phyloP scores from a whole-genome alignment of 2,113 vertebrate genomes.

The rabbit (Oryctolagus cuniculus) region DNA sequence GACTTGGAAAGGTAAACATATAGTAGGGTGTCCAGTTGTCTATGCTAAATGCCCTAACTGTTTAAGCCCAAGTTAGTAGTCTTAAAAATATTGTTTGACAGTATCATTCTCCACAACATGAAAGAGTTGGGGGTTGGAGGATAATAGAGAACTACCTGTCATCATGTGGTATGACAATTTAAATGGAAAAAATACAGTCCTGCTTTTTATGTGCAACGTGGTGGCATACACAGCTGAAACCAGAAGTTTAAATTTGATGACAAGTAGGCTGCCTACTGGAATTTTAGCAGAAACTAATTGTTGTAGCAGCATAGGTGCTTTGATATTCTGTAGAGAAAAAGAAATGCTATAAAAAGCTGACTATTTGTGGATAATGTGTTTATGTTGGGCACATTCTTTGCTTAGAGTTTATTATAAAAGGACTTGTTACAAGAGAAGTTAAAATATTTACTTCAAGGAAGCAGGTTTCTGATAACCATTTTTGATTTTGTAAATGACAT shows the following conservation, averaged over 20 bases:
- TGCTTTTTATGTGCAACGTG: constrained; percentile 2
- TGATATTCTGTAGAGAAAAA: background rate
- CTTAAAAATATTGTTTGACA: background rate
- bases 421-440: constrained; percentile 38
- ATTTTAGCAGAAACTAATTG: constrained; percentile 1
- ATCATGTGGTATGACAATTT: background rate
- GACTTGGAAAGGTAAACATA: constrained; percentile 1
- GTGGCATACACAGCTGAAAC: background rate
- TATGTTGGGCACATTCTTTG: background rate
- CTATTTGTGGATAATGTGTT: background rate
- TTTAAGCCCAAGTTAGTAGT: background rate
- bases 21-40: background rate
- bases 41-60: background rate
- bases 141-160: background rate
- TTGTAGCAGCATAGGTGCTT: background rate
- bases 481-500: background rate
- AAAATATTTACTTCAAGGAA: constrained; percentile 10
- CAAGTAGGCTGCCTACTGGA: background rate
- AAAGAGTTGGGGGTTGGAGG: background rate
- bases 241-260: constrained; percentile 16
- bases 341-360: background rate
- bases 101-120: background rate
- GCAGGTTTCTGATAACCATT: background rate
- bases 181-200: constrained; percentile 11
- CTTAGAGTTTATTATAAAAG: background rate